Conservation (phyloP, 2,797 vertebrate species). For the Rhinella marina region DNA sequence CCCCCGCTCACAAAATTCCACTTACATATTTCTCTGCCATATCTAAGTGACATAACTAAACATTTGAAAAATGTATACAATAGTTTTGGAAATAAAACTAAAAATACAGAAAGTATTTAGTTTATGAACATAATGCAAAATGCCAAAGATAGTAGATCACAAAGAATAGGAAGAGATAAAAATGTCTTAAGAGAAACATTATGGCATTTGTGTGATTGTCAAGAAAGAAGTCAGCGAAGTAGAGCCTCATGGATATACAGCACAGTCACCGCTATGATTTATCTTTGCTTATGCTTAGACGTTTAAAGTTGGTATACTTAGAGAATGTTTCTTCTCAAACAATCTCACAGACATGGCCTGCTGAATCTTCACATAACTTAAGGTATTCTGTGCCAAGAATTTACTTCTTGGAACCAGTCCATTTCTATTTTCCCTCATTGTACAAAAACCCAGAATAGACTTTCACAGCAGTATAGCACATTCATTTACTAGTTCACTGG, state of each 20-base stretch:
- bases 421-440: background rate
- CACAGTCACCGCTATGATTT: background rate
- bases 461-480: background rate
- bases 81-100: no score
- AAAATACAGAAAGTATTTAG: no score
- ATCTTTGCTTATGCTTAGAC: background rate
- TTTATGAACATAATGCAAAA: background rate
- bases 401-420: background rate
- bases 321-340: constrained; percentile 64
- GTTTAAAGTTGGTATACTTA: constrained; percentile 8
- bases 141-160: background rate
- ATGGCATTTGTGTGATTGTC: background rate
- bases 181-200: background rate
- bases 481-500: background rate
- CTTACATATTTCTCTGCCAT: no score
- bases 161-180: background rate
- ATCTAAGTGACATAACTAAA: no score
- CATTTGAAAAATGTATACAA: no score
- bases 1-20: no score
- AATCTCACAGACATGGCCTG: constrained; percentile 30
- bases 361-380: constrained; percentile 17
- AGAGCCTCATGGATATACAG: background rate
- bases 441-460: background rate
- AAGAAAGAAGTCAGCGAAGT: background rate
- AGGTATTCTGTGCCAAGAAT: constrained; percentile 11